These are phyloP conservation scores for Xiphorhynchus elegans DNA, from an alignment of 2,113 vertebrate genomes.

Conservation along the genomic window DNA sequence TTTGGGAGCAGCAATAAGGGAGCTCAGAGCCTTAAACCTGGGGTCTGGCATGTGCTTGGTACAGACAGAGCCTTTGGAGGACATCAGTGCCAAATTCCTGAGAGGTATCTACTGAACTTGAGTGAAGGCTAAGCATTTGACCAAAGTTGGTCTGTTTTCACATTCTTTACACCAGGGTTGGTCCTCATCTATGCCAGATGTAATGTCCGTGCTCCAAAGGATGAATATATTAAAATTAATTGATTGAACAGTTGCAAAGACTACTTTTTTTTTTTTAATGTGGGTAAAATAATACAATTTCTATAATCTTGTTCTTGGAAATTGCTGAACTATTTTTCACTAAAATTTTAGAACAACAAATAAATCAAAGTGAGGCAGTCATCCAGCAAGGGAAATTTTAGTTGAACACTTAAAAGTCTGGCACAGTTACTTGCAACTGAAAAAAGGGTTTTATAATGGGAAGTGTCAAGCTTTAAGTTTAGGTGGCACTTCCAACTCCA, in stretches of 20 bases:
- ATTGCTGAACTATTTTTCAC: slow-evolving; percentile 29
- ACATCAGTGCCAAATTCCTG: neutral
- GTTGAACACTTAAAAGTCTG: slow-evolving; percentile 15
- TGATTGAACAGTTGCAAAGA: neutral
- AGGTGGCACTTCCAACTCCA: slow-evolving; percentile 54
- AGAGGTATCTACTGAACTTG: neutral
- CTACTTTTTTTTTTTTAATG: neutral
- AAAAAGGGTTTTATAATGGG: slow-evolving; percentile 37
- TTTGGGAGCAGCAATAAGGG: neutral
- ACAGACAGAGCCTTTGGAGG: neutral
- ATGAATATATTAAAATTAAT: neutral
- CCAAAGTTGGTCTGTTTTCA: neutral
- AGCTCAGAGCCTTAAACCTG: neutral
- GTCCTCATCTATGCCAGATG: neutral
- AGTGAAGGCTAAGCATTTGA: neutral
- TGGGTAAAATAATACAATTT: neutral
- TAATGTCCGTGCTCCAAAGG: neutral
- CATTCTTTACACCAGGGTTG: neutral
- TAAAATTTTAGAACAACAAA: slow-evolving; percentile 57
- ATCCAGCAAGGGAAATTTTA: slow-evolving; percentile 29
- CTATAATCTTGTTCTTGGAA: slow-evolving; percentile 40
- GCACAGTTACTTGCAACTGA: slow-evolving; percentile 26
- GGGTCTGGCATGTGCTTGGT: neutral
- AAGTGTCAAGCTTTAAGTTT: slow-evolving; percentile 56
- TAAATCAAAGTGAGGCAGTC: slow-evolving; percentile 49